Conservation (phyloP, 2,797 vertebrate species). For the Galago senegalensis region DNA sequence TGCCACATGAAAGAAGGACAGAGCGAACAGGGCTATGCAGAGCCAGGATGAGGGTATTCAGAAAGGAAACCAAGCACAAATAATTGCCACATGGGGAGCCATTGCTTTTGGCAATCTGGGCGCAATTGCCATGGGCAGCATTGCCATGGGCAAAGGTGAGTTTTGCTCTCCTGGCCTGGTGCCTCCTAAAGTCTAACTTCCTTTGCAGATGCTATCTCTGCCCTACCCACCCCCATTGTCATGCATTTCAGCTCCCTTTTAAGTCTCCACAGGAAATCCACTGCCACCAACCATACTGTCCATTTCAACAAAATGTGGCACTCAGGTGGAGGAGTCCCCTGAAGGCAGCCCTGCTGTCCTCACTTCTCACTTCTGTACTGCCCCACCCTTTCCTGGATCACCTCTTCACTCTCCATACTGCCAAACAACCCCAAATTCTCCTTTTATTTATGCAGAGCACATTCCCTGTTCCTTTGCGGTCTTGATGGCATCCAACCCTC, state of each 20-base stretch:
- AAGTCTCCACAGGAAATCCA: not conserved
- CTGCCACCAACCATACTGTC: not conserved
- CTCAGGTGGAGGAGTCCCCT: not conserved
- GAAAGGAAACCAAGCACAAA: not conserved
- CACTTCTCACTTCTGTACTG: not conserved
- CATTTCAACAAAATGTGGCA: not conserved
- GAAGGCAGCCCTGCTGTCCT: not conserved
- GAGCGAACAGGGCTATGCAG: not conserved
- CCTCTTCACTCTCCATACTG: not conserved
- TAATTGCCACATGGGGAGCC: not conserved
- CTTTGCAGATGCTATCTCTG: not conserved
- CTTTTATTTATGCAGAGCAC: too few relatives aligned
- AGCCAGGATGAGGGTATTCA: not conserved
- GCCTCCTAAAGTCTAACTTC: not conserved
- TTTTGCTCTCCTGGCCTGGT: not conserved
- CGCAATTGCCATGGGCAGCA: not conserved
- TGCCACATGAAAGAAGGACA: not conserved
- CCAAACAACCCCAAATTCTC: not conserved
- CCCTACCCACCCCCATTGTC: not conserved
- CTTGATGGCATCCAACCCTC: not conserved
- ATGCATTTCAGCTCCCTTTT: not conserved
- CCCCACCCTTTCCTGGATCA: not conserved
- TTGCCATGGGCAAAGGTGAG: not conserved
- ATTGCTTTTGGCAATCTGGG: not conserved
- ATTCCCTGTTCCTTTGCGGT: not conserved